Conservation (phyloP, 2,888 invertebrate species). For the Parnassius orleans region DNA sequence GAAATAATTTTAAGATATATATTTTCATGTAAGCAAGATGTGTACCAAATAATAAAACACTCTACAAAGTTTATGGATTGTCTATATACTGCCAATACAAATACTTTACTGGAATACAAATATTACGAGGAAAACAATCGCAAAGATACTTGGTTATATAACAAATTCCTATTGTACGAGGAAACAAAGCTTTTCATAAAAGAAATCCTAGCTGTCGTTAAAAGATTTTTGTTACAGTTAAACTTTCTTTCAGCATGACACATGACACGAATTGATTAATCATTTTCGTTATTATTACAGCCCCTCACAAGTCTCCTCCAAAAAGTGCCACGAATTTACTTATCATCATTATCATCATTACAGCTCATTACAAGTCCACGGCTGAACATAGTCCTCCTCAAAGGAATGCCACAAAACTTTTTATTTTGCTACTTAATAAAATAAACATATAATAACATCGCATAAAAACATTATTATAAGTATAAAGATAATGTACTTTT, state of each 20-base stretch:
- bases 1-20: not conserved
- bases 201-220: slow-evolving; percentile 3
- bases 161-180: slow-evolving; percentile 6
- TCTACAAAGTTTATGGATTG: slow-evolving; percentile 11
- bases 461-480: too few relatives aligned
- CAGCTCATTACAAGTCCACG: too few relatives aligned
- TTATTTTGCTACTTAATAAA: too few relatives aligned
- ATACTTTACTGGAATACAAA: slow-evolving; percentile 22
- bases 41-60: slow-evolving; percentile 13
- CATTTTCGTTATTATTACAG: too few relatives aligned
- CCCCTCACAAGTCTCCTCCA: too few relatives aligned
- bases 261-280: not conserved
- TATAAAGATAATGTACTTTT: too few relatives aligned
- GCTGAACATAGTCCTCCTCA: too few relatives aligned
- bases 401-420: too few relatives aligned
- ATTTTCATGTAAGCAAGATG: slow-evolving; percentile 4
- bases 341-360: too few relatives aligned
- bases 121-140: slow-evolving; percentile 17
- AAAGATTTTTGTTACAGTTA: too few relatives aligned
- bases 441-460: too few relatives aligned
- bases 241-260: not conserved
- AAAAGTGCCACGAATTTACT: too few relatives aligned
- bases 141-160: slow-evolving; percentile 13
- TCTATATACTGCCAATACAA: slow-evolving; percentile 16
- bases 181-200: slow-evolving; percentile 7